Evolutionary conservation across 2,797 vertebrate species (phyloP), one percentile per base, ranked within the genome.

Genomic region (Notamacropus eugenii): DNA sequence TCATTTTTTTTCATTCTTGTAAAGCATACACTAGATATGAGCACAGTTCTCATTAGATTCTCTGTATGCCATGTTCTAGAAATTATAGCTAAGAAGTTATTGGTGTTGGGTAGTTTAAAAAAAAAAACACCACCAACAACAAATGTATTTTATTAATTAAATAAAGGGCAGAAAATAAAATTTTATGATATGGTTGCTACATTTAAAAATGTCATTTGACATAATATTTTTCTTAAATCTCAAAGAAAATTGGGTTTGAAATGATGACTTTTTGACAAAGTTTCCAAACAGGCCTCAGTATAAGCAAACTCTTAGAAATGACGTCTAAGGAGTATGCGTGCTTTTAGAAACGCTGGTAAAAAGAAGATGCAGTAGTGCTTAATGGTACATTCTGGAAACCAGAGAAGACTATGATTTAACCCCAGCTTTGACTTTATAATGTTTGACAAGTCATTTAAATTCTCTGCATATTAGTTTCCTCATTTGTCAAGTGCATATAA

Each of bases 121-220:
- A 97, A 59, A 59, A 10, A 28, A 10, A 9, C 54, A 2, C 96
- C 97, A 50, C 28, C 0, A 5, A 96, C 91, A 59, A 95, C 55
- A 97, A 95, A 96, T 95, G 90, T 90, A 96, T 93, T 92, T 97
- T 57, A 97, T 97, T 97, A 97, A 97, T 96, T 97, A 90, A 97
- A 46, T 97, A 91, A 97, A 96, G 93, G 90, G 54, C 93, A 96
- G 93, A 95, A 96, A 96, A 97, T 93, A 91, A 91, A 97, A 54
- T 92, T 54, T 74, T 40, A 24, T n/a, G 24, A 55, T 94, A 50
- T 93, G 97, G 96, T 92, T 97, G 92, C 95, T 96, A 96, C 40
- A 96, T 55, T 95, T 62, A 92, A 58, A 90, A 0, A 29, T 50
- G 57, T 3, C 55, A 19, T 55, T 29, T 59, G 34, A 34, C 29